Percentiles rank a stretch among this genome's conserved stretches.
Evolutionary conservation across 2,797 vertebrate genomes (phyloP).

Genomic region (Podarcis siculus): DNA sequence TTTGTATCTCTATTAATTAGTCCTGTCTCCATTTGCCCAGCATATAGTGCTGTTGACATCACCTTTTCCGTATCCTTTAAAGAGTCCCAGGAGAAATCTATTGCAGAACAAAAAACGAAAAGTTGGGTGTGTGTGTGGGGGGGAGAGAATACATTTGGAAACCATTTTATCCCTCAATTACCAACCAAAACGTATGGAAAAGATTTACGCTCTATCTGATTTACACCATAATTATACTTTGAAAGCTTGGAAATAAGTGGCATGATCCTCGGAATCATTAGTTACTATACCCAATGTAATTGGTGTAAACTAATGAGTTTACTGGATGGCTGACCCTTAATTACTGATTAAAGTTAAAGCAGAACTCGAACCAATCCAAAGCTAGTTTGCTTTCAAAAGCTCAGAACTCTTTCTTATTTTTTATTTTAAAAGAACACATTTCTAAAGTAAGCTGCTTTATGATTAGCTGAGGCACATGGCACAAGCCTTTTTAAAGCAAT

Average conservation of each 20-base stretch:
- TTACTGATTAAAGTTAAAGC: constrained; percentile 83
- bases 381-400: constrained; percentile 78
- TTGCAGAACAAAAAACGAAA: constrained; percentile 82
- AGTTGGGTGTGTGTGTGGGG: constrained; percentile 43
- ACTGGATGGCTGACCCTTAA: constrained; percentile 82
- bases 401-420: constrained; percentile 58
- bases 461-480: constrained; percentile 76
- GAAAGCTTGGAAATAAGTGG: constrained; percentile 84
- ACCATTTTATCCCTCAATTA: constrained; percentile 89
- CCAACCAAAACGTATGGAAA: constrained; percentile 85
- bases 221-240: constrained; percentile 86
- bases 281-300: constrained; percentile 84
- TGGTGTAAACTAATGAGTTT: constrained; percentile 86
- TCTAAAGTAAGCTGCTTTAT: constrained; percentile 80
- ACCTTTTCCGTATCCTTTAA: constrained; percentile 86
- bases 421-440: constrained; percentile 71
- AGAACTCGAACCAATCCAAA: constrained; percentile 80
- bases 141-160: constrained; percentile 83
- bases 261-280: constrained; percentile 83
- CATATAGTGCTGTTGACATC: constrained; percentile 83
- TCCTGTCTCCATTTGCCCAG: constrained; percentile 80
- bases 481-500: constrained; percentile 75
- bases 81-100: constrained; percentile 81
- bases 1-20: constrained; percentile 88
- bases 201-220: constrained; percentile 85